Conservation (phyloP, 2,888 invertebrate genomes). For the Aphrophora alni region DNA sequence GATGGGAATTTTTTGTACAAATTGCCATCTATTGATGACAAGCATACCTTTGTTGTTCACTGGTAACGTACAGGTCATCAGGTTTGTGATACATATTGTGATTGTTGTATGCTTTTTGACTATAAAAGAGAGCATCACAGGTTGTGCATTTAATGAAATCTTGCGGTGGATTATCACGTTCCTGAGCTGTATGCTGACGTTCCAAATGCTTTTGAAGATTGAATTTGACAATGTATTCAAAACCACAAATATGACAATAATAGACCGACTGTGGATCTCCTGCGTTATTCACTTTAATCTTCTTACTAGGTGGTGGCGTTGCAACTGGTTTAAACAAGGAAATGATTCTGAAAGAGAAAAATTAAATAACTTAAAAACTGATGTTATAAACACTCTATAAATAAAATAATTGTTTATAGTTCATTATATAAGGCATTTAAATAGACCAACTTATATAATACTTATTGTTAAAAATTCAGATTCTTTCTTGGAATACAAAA, state of each 20-base stretch:
- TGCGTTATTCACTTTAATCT: slow-evolving; percentile 62
- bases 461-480: too few relatives aligned
- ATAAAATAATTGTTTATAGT: too few relatives aligned
- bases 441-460: too few relatives aligned
- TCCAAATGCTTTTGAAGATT: slow-evolving; percentile 67
- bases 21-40: too few relatives aligned
- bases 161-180: slow-evolving; percentile 58
- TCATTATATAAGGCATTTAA: too few relatives aligned
- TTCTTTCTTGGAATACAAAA: neutral
- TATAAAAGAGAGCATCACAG: slow-evolving; percentile 70
- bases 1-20: too few relatives aligned
- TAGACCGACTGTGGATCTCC: slow-evolving; percentile 62
- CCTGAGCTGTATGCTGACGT: slow-evolving; percentile 63
- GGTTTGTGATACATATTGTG: slow-evolving; percentile 68
- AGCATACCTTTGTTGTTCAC: slow-evolving; percentile 61
- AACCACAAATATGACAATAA: slow-evolving; percentile 68
- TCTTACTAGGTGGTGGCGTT: slow-evolving; percentile 62
- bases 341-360: slow-evolving; percentile 55
- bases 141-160: slow-evolving; percentile 68
- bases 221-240: slow-evolving; percentile 70
- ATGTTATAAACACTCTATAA: too few relatives aligned
- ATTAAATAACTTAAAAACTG: too few relatives aligned
- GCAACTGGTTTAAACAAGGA: slow-evolving; percentile 59
- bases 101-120: slow-evolving; percentile 67
- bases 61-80: slow-evolving; percentile 67